Percentiles rank a stretch among this genome's conserved stretches.
Conservation (phyloP, 2,888 invertebrate species). For the Diaphora mendica region DNA sequence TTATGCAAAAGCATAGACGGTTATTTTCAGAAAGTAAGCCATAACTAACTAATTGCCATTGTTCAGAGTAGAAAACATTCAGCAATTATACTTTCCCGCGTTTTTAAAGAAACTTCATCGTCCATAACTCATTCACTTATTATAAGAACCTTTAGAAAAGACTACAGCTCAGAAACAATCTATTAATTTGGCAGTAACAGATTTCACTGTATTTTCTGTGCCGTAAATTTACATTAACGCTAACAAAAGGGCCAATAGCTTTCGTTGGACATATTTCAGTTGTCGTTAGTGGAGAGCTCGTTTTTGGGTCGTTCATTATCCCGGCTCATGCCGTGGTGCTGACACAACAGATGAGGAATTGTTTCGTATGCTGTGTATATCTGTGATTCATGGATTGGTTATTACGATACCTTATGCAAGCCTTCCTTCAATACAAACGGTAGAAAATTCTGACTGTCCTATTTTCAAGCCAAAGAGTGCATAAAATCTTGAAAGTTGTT, state of each 20-base stretch:
- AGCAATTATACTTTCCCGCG: neutral
- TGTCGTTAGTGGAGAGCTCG: slow-evolving; percentile 6
- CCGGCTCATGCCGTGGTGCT: neutral
- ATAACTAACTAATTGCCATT: neutral
- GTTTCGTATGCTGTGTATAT: slow-evolving; percentile 1
- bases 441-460: neutral
- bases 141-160: neutral
- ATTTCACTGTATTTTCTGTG: neutral
- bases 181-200: slow-evolving; percentile 3
- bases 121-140: neutral
- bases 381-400: neutral
- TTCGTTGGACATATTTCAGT: slow-evolving; percentile 7
- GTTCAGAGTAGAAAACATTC: neutral
- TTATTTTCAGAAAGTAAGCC: neutral
- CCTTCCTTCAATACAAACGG: neutral
- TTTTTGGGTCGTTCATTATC: slow-evolving; percentile 12
- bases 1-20: neutral
- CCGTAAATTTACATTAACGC: slow-evolving; percentile 6
- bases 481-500: neutral
- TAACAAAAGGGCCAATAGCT: slow-evolving; percentile 5
- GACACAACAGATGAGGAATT: slow-evolving; percentile 6
- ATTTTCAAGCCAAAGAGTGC: neutral
- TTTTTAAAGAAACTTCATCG: neutral
- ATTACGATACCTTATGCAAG: neutral
- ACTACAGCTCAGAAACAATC: neutral